Conservation (phyloP, 2,113 vertebrate species). For the Eidolon helvum region DNA sequence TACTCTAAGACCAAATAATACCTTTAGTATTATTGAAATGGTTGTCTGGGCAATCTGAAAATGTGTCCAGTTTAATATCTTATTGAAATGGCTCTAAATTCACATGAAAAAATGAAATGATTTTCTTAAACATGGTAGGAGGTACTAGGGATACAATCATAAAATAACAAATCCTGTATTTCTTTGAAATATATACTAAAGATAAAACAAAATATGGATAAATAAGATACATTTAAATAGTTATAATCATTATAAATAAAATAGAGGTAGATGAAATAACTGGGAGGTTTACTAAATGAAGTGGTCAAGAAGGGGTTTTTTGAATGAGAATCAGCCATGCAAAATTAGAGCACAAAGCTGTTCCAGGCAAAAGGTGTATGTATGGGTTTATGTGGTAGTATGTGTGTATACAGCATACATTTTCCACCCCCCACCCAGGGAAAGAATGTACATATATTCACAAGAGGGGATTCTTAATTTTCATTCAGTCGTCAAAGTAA, state of each 20-base stretch:
- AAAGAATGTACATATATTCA: neutral
- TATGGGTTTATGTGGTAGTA: neutral
- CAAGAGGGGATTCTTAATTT: neutral
- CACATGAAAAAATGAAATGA: neutral
- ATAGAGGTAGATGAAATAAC: neutral
- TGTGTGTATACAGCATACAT: neutral
- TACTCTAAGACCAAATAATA: neutral
- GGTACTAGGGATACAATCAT: neutral
- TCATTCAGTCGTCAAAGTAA: neutral
- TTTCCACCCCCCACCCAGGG: neutral
- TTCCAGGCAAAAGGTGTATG: neutral
- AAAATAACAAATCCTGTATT: neutral
- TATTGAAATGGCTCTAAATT: neutral
- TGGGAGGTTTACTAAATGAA: neutral
- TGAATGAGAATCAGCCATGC: neutral
- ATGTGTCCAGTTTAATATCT: neutral
- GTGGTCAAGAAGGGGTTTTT: neutral
- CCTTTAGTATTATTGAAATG: neutral
- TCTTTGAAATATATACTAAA: neutral
- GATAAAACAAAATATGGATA: neutral
- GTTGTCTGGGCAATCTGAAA: neutral
- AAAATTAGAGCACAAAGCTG: neutral
- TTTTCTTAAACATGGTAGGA: neutral
- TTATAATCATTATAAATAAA: neutral
- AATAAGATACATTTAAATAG: neutral